phyloP scores from a whole-genome alignment of 2,113 vertebrate genomes.

The Mus musculus region GRCm39 chrX:68024001-68024500 shows the following conservation, averaged over 20 bases:
- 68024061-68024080: background rate
- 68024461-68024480: too few relatives aligned
- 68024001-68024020: background rate
- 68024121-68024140: background rate
- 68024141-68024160: background rate
- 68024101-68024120: background rate
- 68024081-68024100: background rate
- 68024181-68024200: background rate
- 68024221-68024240: too few relatives aligned
- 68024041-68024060: background rate
- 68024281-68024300: too few relatives aligned
- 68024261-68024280: background rate
- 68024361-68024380: too few relatives aligned
- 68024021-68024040: background rate
- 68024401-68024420: too few relatives aligned
- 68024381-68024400: too few relatives aligned
- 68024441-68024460: too few relatives aligned
- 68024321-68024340: too few relatives aligned
- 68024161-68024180: background rate
- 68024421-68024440: too few relatives aligned
- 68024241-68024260: background rate
- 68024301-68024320: too few relatives aligned
- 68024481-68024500: too few relatives aligned
- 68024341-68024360: too few relatives aligned
- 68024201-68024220: background rate